Percentiles rank a stretch among this genome's conserved stretches.
Evolutionary conservation across 1,140 invertebrate genomes (phyloP).

Genomic region (Armadillidium nasatum): DNA sequence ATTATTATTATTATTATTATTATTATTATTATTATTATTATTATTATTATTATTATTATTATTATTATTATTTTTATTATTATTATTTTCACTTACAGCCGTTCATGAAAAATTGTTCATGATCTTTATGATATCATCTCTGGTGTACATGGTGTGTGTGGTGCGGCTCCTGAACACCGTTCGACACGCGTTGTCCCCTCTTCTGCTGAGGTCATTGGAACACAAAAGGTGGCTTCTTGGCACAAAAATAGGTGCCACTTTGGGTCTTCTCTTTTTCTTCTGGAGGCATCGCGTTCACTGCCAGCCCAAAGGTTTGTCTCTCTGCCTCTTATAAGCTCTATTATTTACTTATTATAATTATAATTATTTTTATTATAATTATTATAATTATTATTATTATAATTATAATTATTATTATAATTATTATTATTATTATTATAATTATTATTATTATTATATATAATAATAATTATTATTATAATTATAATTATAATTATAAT

Average conservation of each 20-base stretch:
- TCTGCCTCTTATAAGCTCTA: too few species aligned
- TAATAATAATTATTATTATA: too few species aligned
- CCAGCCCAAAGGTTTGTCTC: constrained; percentile 68
- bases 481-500: too few species aligned
- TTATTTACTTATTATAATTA: too few species aligned
- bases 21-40: not conserved
- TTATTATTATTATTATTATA: too few species aligned
- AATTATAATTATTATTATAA: too few species aligned
- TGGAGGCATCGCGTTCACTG: constrained; percentile 79
- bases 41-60: constrained; percentile 8
- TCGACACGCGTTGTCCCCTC: constrained; percentile 50
- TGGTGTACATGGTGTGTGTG: constrained; percentile 74
- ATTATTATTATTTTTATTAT: not conserved
- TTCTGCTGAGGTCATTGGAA: constrained; percentile 56
- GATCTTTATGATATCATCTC: constrained; percentile 79
- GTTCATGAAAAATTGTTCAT: constrained; percentile 65
- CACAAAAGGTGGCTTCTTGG: constrained; percentile 69
- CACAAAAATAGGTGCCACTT: constrained; percentile 68
- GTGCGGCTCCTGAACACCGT: constrained; percentile 53
- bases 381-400: too few species aligned
- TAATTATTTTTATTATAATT: too few species aligned
- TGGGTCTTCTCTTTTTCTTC: constrained; percentile 78
- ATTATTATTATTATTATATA: too few species aligned
- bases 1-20: not conserved
- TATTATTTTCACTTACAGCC: constrained; percentile 31